A percentile compares a stretch with the other conserved stretches of the same genome.
Evolutionary conservation across 2,888 invertebrate species (phyloP).

Genomic region (Andrena trimmerana): DNA sequence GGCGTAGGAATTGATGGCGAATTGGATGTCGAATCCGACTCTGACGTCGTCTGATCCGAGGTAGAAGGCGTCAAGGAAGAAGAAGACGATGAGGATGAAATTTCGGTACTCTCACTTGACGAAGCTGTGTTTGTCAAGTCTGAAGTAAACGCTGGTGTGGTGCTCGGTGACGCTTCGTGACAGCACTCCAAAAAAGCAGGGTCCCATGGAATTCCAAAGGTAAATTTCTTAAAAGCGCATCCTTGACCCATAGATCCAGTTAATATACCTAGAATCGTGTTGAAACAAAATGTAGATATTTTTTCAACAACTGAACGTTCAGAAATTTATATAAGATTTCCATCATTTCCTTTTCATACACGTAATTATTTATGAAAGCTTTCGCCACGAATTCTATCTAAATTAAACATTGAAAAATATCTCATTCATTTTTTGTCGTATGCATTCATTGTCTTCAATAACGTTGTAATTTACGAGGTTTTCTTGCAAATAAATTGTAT

Average conservation of each 20-base stretch:
- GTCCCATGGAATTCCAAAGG: slow-evolving; percentile 87
- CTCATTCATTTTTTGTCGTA: no score
- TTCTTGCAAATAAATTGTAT: no score
- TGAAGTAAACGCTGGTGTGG: slow-evolving; percentile 60
- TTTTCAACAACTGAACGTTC: not conserved
- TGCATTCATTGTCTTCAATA: no score
- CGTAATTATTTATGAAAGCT: no score
- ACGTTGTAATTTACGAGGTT: no score
- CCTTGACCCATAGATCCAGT: slow-evolving; percentile 87
- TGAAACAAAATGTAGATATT: not conserved
- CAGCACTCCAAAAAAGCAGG: slow-evolving; percentile 89
- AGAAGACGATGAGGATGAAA: slow-evolving; percentile 36
- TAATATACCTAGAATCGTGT: slow-evolving; percentile 86
- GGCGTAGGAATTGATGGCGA: slow-evolving; percentile 67
- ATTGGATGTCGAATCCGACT: slow-evolving; percentile 53
- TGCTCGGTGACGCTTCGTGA: slow-evolving; percentile 81
- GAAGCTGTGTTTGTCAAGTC: slow-evolving; percentile 55
- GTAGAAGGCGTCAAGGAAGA: slow-evolving; percentile 37
- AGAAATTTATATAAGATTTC: not conserved
- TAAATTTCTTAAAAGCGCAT: slow-evolving; percentile 87
- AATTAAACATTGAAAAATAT: no score
- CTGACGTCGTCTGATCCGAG: slow-evolving; percentile 47
- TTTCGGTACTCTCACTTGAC: slow-evolving; percentile 50
- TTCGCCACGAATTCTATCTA: no score
- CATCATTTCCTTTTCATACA: not conserved